phyloP scores from a whole-genome alignment of 2,113 vertebrate species.

The Sylvilagus bachmani region DNA sequence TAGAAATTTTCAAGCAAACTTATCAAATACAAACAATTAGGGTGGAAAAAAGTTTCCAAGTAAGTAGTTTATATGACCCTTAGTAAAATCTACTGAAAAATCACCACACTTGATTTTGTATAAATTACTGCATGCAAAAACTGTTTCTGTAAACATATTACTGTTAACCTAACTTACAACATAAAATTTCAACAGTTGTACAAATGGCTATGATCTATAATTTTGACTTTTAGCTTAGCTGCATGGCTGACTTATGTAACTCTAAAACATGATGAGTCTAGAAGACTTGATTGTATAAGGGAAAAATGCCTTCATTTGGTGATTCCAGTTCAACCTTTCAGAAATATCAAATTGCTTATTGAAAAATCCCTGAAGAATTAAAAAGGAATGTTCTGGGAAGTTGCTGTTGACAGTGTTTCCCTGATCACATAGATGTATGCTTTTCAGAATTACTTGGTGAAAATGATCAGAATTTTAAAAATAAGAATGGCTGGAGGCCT shows the following conservation, averaged over 20 bases:
- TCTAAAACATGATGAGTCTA: slow-evolving; percentile 42
- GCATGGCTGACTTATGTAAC: neutral
- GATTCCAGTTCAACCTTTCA: slow-evolving; percentile 63
- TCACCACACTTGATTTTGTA: slow-evolving; percentile 17
- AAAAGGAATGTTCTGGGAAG: slow-evolving; percentile 60
- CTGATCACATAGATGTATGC: slow-evolving; percentile 17
- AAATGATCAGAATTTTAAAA: slow-evolving; percentile 12
- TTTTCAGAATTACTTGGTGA: neutral
- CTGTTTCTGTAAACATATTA: neutral
- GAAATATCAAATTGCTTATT: slow-evolving; percentile 71
- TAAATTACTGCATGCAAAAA: slow-evolving; percentile 15
- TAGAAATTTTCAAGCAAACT: slow-evolving; percentile 42
- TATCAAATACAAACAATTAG: neutral
- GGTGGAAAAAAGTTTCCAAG: neutral
- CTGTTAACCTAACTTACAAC: neutral
- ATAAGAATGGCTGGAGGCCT: neutral
- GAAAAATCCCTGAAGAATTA: slow-evolving; percentile 65
- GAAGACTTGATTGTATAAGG: slow-evolving; percentile 52
- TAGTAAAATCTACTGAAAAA: slow-evolving; percentile 20
- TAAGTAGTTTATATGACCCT: slow-evolving; percentile 47
- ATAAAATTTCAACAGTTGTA: slow-evolving; percentile 22
- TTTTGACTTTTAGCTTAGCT: slow-evolving; percentile 63
- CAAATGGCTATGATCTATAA: neutral
- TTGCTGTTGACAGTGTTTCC: neutral
- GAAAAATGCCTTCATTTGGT: slow-evolving; percentile 63